Conservation (phyloP, 2,113 vertebrate genomes). For the Apistogramma diplotaenia region DNA sequence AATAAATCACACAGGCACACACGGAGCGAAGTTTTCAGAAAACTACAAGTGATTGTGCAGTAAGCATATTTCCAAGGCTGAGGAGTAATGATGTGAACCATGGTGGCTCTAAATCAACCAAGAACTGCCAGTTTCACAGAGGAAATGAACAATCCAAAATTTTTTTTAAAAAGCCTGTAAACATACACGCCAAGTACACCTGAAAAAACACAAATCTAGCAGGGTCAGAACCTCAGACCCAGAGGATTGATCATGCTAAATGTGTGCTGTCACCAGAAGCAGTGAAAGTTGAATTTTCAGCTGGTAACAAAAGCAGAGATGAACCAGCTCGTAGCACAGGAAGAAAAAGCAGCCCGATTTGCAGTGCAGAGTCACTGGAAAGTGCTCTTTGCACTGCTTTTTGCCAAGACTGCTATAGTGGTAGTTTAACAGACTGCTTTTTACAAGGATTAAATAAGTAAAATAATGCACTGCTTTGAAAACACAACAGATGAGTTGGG, state of each 20-base stretch:
- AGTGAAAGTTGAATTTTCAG: neutral
- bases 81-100: neutral
- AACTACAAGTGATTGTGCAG: too few species aligned
- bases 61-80: neutral
- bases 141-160: too few species aligned
- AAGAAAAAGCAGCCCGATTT: neutral
- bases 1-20: too few species aligned
- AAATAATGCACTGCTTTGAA: neutral
- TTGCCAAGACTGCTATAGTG: neutral
- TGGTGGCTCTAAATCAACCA: neutral
- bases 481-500: too few species aligned
- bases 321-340: neutral
- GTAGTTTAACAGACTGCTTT: neutral
- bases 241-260: neutral
- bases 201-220: neutral
- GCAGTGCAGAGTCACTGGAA: neutral
- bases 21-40: too few species aligned
- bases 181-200: neutral
- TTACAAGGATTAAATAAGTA: neutral
- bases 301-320: neutral
- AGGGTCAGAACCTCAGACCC: neutral
- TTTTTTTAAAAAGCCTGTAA: neutral
- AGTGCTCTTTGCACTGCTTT: neutral
- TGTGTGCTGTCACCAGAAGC: neutral
- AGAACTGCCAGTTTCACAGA: neutral